Percentiles rank a stretch among this genome's conserved stretches.
These are phyloP conservation scores for Paratrypauchen microcephalus DNA, from an alignment of 2,797 vertebrate species.

Conservation along the genomic window DNA sequence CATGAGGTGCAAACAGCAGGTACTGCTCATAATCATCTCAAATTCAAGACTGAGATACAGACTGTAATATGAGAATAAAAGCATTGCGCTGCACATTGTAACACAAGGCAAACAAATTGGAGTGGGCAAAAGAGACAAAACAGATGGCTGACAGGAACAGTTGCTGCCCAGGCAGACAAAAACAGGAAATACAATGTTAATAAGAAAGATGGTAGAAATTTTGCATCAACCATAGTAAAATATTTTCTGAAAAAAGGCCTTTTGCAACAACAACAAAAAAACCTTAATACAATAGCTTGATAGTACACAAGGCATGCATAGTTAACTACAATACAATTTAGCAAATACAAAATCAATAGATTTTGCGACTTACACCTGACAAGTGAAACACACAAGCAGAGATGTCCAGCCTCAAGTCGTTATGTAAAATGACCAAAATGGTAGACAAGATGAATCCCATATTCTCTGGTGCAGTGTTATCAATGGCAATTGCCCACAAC, in stretches of 20 bases:
- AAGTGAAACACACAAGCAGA: conserved; percentile 2
- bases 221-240: background rate
- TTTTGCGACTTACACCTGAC: conserved; percentile 15
- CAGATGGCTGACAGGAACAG: background rate
- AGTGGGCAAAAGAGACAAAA: conserved; percentile 24
- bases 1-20: conserved; percentile 15
- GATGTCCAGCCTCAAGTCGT: conserved; percentile 33
- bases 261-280: background rate
- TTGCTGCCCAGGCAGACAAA: background rate
- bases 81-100: conserved; percentile 16
- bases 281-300: background rate
- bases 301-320: background rate
- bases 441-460: conserved; percentile 29
- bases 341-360: conserved; percentile 3
- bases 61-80: background rate
- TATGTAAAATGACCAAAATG: conserved; percentile 32
- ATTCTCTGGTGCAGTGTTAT: conserved; percentile 35
- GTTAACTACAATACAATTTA: background rate
- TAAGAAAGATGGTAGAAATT: background rate
- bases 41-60: conserved; percentile 4
- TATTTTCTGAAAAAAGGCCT: background rate
- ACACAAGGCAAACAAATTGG: conserved; percentile 33
- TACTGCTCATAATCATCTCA: conserved; percentile 7
- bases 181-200: background rate
- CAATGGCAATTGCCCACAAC: conserved; percentile 31